Conservation (phyloP, 2,888 invertebrate genomes). For the Lepidocyrtoides sp. region DNA sequence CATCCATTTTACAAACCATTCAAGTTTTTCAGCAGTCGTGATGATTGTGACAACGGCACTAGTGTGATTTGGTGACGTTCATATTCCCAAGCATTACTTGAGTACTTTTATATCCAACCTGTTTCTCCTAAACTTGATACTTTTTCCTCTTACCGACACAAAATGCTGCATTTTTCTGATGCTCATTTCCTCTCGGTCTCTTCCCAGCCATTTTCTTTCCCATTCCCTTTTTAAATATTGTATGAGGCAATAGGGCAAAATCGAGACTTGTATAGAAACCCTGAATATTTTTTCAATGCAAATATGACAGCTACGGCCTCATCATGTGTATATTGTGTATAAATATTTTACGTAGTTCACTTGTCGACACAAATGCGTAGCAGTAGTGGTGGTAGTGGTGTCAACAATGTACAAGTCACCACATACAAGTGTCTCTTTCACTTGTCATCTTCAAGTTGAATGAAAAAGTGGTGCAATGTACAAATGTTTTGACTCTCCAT, state of each 20-base stretch:
- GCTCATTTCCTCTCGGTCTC: conserved; percentile 32
- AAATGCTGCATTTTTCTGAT: conserved; percentile 8
- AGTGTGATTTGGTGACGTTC: no score
- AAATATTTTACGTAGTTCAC: neutral
- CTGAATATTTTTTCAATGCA: neutral
- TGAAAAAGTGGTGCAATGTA: no score
- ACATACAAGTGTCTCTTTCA: conserved; percentile 63
- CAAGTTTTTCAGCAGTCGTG: no score
- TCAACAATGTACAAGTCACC: conserved; percentile 12
- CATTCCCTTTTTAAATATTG: neutral
- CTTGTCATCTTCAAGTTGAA: conserved; percentile 65
- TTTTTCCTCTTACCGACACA: neutral
- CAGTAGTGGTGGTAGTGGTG: neutral
- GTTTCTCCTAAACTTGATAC: no score
- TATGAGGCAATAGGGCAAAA: neutral
- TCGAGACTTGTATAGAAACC: neutral
- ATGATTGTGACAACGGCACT: no score
- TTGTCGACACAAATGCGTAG: neutral
- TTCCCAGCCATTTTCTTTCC: neutral
- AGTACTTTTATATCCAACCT: no score
- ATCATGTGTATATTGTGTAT: neutral
- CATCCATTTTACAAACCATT: no score
- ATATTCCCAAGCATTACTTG: no score
- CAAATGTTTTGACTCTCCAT: neutral
- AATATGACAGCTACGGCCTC: neutral